phyloP scores from a whole-genome alignment of 2,888 invertebrate species.

The Cosmia trapezina region DNA sequence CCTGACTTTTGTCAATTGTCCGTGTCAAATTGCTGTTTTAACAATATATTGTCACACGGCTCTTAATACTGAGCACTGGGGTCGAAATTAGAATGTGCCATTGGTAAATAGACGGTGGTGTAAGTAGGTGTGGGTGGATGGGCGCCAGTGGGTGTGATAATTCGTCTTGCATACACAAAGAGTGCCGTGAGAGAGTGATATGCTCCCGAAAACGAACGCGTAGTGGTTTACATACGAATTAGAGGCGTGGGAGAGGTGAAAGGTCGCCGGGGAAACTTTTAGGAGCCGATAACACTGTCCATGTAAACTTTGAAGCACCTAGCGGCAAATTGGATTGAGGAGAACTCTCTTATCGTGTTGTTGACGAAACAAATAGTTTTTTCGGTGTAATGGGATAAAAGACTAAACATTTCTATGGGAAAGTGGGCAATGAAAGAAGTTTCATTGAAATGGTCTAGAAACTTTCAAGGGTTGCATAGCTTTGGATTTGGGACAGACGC shows the following conservation, averaged over 20 bases:
- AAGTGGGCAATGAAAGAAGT: constrained; percentile 27
- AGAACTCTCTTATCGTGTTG: constrained; percentile 45
- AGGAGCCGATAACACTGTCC: constrained; percentile 66
- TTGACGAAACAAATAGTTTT: constrained; percentile 57
- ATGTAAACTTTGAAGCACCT: constrained; percentile 70
- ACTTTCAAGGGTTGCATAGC: constrained; percentile 13
- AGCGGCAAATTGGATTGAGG: constrained; percentile 56
- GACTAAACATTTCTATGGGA: constrained; percentile 21
- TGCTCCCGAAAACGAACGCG: constrained; percentile 83
- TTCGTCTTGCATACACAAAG: constrained; percentile 86
- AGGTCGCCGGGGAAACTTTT: constrained; percentile 78
- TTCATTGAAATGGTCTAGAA: constrained; percentile 22
- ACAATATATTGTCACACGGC: constrained; percentile 67
- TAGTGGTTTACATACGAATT: constrained; percentile 83
- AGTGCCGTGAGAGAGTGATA: constrained; percentile 87
- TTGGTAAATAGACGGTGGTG: constrained; percentile 73
- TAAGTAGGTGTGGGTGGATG: constrained; percentile 78
- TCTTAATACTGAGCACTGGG: constrained; percentile 74
- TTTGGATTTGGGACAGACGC: constrained; percentile 22
- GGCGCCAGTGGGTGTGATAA: constrained; percentile 89
- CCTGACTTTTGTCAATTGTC: constrained; percentile 84
- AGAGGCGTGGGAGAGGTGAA: constrained; percentile 88
- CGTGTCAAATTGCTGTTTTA: constrained; percentile 75
- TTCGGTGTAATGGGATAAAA: constrained; percentile 20
- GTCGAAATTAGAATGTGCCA: constrained; percentile 76